Conservation (phyloP, 2,888 invertebrate species). For the Plemyria rubiginata region DNA sequence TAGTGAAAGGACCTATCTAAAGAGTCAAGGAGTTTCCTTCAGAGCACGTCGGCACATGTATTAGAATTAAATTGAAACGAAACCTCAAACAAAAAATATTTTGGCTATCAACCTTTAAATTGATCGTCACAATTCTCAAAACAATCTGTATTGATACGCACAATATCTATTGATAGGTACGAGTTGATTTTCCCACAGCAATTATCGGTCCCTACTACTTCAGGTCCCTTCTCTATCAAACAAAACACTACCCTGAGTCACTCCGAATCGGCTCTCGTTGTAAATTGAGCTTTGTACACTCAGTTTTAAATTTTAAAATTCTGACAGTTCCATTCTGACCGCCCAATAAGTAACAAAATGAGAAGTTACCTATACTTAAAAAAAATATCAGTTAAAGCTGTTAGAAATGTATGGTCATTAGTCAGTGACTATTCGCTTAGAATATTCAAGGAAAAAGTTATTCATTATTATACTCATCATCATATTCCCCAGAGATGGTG, state of each 20-base stretch:
- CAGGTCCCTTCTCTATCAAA: conserved; percentile 26
- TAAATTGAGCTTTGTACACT: conserved; percentile 3
- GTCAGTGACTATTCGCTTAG: too few relatives aligned
- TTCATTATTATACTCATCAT: too few relatives aligned
- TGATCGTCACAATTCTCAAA: neutral
- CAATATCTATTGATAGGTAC: conserved; percentile 16
- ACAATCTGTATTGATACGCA: neutral
- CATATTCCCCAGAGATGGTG: too few relatives aligned
- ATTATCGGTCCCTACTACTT: conserved; percentile 33
- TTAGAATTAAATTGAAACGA: too few relatives aligned
- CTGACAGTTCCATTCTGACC: neutral
- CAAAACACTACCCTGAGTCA: conserved; percentile 9
- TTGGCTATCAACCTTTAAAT: neutral
- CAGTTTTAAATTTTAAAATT: neutral
- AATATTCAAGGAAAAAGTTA: too few relatives aligned
- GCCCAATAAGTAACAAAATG: too few relatives aligned
- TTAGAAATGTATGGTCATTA: too few relatives aligned
- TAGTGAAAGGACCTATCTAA: too few relatives aligned
- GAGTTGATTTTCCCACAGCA: conserved; percentile 35
- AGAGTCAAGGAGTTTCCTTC: too few relatives aligned
- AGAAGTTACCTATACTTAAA: too few relatives aligned
- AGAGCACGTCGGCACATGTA: too few relatives aligned
- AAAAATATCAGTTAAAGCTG: too few relatives aligned
- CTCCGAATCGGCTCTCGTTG: neutral
- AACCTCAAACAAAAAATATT: neutral